phyloP scores from a whole-genome alignment of 2,113 vertebrate species.

The Hippocampus barbouri region DNA sequence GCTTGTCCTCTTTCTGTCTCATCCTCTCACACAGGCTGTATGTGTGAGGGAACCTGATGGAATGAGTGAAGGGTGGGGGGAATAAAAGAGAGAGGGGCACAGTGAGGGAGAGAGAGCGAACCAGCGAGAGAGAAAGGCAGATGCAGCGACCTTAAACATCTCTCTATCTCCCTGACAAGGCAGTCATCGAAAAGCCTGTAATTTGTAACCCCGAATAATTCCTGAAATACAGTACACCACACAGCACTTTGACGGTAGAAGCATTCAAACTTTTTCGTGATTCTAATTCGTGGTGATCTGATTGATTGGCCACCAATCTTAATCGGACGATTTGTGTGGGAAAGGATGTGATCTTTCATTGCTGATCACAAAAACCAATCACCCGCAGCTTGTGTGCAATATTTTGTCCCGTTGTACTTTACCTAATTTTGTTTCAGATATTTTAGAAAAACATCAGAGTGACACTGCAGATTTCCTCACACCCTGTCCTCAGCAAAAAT shows the following conservation, averaged over 20 bases:
- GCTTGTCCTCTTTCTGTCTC: slow-evolving; percentile 33
- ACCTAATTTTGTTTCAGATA: no score
- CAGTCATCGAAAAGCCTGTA: neutral
- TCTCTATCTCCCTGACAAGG: neutral
- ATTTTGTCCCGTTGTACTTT: no score
- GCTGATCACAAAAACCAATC: no score
- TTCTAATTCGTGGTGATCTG: neutral
- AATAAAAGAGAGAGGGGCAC: slow-evolving; percentile 15
- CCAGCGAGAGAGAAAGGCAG: neutral
- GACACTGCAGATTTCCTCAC: no score
- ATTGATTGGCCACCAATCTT: no score
- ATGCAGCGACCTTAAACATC: neutral
- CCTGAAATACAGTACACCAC: neutral
- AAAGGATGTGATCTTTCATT: no score
- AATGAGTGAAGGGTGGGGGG: slow-evolving; percentile 44
- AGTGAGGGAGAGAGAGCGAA: neutral
- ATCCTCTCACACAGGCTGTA: slow-evolving; percentile 49
- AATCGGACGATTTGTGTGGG: no score
- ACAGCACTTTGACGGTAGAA: neutral
- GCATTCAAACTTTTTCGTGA: neutral
- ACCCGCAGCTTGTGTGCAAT: no score
- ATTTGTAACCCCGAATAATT: neutral
- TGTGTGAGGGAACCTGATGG: slow-evolving; percentile 57
- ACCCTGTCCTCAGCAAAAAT: no score
- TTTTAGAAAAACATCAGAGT: no score